phyloP scores from a whole-genome alignment of 2,113 vertebrate species.

The Trochalopteron elliotii region DNA sequence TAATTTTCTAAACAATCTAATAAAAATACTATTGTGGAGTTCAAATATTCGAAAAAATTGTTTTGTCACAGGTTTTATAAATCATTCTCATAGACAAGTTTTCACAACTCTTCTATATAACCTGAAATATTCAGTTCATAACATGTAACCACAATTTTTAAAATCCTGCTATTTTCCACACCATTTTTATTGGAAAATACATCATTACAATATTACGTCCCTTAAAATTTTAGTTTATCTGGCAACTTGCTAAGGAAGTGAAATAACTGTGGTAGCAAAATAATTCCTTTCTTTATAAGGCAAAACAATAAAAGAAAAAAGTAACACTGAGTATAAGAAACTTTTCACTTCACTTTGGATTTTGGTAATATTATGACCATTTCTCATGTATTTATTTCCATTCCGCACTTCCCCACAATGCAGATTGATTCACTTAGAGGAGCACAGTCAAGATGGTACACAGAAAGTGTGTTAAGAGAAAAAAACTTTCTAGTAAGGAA shows the following conservation, averaged over 20 bases:
- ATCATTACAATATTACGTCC: background rate
- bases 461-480: background rate
- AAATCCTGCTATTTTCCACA: background rate
- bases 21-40: background rate
- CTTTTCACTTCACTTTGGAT: background rate
- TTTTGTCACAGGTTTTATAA: background rate
- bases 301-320: background rate
- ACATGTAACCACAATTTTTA: background rate
- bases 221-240: background rate
- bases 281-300: background rate
- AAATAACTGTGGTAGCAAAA: background rate
- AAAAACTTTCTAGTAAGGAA: background rate
- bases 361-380: background rate
- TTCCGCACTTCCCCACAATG: background rate
- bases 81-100: background rate
- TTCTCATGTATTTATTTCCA: background rate
- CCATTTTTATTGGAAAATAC: background rate
- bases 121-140: background rate
- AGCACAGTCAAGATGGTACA: background rate
- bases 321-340: background rate
- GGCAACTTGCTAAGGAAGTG: background rate
- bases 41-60: background rate
- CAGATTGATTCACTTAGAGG: background rate
- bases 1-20: background rate
- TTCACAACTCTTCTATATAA: background rate